phyloP scores from a whole-genome alignment of 2,113 vertebrate species.

The Oreochromis spilurus region DNA sequence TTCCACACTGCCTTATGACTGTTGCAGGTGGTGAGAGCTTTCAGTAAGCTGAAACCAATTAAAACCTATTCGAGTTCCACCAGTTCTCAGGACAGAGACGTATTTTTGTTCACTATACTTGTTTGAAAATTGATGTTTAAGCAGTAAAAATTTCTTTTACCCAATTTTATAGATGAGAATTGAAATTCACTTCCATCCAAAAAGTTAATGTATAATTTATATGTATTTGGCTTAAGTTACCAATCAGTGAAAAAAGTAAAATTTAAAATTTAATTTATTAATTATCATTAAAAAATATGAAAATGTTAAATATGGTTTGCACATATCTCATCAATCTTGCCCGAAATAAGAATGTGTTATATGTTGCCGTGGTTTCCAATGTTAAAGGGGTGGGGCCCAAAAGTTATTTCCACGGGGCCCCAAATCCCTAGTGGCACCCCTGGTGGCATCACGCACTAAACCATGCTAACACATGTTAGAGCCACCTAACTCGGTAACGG shows the following conservation, averaged over 20 bases:
- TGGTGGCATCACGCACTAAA: background rate
- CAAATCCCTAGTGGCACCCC: background rate
- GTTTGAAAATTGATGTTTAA: background rate
- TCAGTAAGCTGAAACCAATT: background rate
- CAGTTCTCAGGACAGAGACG: accelerated
- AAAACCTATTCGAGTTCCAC: background rate
- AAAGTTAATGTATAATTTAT: accelerated
- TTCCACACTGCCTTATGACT: background rate
- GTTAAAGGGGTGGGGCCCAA: background rate
- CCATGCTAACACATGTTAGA: background rate
- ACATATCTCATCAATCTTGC: background rate
- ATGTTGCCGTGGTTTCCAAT: accelerated
- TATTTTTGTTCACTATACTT: background rate
- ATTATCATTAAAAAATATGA: background rate
- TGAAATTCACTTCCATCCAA: background rate
- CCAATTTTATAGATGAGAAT: background rate
- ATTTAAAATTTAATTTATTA: accelerated
- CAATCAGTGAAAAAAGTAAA: accelerated
- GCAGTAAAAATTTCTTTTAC: accelerated
- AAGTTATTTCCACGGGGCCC: accelerated
- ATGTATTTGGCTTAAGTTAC: accelerated
- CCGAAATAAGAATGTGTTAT: background rate
- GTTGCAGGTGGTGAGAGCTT: background rate
- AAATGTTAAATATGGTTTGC: background rate
- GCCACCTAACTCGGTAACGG: accelerated